Evolutionary conservation across 2,797 vertebrate genomes (phyloP).

Genomic region (Octomys mimax): DNA sequence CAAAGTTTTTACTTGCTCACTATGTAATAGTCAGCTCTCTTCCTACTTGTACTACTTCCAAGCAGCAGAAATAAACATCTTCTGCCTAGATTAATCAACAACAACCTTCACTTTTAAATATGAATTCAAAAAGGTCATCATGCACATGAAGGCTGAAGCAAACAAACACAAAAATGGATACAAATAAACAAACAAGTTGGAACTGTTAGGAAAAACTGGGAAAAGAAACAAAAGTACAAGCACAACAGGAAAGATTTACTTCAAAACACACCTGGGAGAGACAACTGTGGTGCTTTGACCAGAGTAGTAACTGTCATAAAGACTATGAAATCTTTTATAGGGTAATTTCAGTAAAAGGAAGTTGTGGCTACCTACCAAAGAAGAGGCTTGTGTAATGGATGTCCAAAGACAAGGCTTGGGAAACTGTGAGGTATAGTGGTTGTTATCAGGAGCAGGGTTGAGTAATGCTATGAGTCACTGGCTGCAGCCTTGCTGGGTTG

Average conservation of each 20-base stretch:
- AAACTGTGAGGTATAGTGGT: not conserved
- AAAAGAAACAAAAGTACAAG: not conserved
- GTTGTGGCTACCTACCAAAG: not conserved
- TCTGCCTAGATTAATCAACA: not conserved
- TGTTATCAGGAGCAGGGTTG: not conserved
- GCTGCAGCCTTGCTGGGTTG: not conserved
- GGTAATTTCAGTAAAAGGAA: not conserved
- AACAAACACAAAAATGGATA: not conserved
- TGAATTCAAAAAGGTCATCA: not conserved
- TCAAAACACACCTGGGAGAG: not conserved
- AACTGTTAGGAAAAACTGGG: not conserved
- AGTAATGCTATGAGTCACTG: not conserved
- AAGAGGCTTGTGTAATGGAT: not conserved
- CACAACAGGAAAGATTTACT: not conserved
- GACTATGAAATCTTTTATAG: not conserved
- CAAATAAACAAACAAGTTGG: not conserved
- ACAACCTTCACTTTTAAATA: not conserved
- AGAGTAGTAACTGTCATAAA: not conserved
- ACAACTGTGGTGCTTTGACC: not conserved
- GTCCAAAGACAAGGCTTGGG: not conserved
- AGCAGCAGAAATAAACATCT: not conserved
- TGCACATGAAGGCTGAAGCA: not conserved
- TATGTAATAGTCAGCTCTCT: not conserved
- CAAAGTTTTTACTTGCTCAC: not conserved
- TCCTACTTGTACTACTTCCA: too few species aligned